Evolutionary conservation across 2,797 vertebrate species (phyloP), one percentile per base, ranked within the genome.

Genomic region (Adrianichthys oophorus): DNA sequence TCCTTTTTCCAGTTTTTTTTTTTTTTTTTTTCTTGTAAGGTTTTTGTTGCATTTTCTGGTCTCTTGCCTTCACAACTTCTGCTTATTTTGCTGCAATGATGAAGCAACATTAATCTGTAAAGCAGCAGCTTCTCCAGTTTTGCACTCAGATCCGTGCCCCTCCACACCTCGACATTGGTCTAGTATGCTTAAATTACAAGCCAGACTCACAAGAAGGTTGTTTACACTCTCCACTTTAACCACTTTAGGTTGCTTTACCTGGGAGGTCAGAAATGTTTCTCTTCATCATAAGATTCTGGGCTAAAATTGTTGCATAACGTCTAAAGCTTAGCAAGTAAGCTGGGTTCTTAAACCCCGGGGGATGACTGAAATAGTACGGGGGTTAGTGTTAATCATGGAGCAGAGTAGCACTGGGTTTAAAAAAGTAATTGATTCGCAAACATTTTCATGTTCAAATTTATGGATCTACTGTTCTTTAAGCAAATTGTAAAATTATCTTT

Each of bases 301-400:
- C 19, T 64, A 48, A 79, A 43, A 18, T 40, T 65, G 7, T 79
- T 83, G 59, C 49, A 48, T 70, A 73, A 80, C 21, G 40, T 21
- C 10, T 15, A 51, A 47, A 63, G 40, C 48, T 74, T 59, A 65
- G 52, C 59, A 24, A 62, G 19, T 69, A 49, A 50, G 50, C 29
- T 10, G 10, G 59, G 68, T 54, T 15, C 41, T 15, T 52, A 46
- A 47, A 18, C 49, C 56, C 58, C 47, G 58, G 65, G 59, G 6
- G 12, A 26, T 18, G 62, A 65, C 41, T 41, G 7, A 41, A 4
- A 3, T 56, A 47, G 65, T 57, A 32, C 18, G 17, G 29, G 53
- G 24, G 50, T 48, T 65, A 8, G 58, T 69, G 64, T 15, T 14
- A 21, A 21, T 37, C 32, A 37, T 37, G 8, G 0, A 37, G 32